Evolutionary conservation across 2,888 invertebrate species (phyloP), one percentile per base, ranked within the genome.

Genomic region (Cephus pulcher): DNA sequence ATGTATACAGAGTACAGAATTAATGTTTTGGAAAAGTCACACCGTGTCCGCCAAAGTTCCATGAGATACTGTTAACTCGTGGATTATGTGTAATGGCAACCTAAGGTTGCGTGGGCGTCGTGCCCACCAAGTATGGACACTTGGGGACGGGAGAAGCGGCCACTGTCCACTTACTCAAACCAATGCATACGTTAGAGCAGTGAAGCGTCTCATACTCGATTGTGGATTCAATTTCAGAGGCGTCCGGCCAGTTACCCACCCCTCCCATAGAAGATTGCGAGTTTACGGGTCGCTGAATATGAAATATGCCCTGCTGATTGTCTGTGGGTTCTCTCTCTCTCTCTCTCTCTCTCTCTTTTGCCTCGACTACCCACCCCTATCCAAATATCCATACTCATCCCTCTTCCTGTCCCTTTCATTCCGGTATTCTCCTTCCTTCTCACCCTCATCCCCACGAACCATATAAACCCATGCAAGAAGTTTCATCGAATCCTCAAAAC

Each of bases 161-260:
- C 56, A 56, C 56, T 56, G 56, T 56, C 56, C 56, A 56, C 85
- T 86, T 85, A 83, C 83, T 84, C 84, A 80, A 85, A 82, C 85
- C 87, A 88, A 88, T 88, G 89, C 89, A 89, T 89, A 88, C 83
- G 89, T 87, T 88, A 86, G 82, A 83, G 81, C 84, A 80, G 75
- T 80, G 78, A 84, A 80, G 84, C 84, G 82, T 84, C 84, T 84
- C 84, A 83, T 83, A 84, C 81, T 84, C 88, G 85, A 88, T 89
- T 86, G 86, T 86, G 85, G 85, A 89, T 90, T 90, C 89, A 89
- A 90, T 90, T 89, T 88, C 87, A 76, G 84, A 86, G 84, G 84
- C 87, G 85, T 85, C 85, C 85, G 83, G 84, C 82, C 83, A 84
- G 82, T 81, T 80, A 81, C 30, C 30, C 30, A 32, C 71, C 33